Evolutionary conservation across 2,113 vertebrate genomes (phyloP).

Genomic region (Todiramphus chloris): DNA sequence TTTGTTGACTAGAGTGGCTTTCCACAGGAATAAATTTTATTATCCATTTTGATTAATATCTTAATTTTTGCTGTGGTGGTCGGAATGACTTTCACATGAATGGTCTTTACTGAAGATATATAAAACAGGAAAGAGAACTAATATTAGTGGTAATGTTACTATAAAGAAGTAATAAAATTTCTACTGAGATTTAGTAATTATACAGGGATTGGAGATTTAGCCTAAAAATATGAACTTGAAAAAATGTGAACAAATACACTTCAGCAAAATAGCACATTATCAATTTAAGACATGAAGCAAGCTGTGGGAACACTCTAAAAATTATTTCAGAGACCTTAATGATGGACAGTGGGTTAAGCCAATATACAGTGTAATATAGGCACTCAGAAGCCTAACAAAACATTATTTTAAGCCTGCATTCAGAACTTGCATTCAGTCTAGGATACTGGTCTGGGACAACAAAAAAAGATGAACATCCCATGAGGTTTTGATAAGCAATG

Average conservation of each 20-base stretch:
- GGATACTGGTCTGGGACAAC: background rate
- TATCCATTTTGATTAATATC: constrained; percentile 1
- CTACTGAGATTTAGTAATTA: background rate
- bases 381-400: background rate
- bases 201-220: background rate
- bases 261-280: background rate
- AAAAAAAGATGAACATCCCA: background rate
- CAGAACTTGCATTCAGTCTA: too few species aligned
- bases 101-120: background rate
- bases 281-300: background rate
- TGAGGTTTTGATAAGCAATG: background rate
- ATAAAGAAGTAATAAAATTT: background rate
- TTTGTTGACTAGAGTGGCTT: background rate
- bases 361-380: background rate
- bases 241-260: background rate
- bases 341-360: background rate
- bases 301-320: background rate
- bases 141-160: background rate
- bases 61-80: background rate
- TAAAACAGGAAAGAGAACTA: background rate
- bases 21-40: background rate
- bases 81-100: background rate
- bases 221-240: background rate
- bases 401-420: background rate
- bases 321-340: background rate